phyloP scores from a whole-genome alignment of 2,797 vertebrate genomes.

The Notolepis coatsorum region DNA sequence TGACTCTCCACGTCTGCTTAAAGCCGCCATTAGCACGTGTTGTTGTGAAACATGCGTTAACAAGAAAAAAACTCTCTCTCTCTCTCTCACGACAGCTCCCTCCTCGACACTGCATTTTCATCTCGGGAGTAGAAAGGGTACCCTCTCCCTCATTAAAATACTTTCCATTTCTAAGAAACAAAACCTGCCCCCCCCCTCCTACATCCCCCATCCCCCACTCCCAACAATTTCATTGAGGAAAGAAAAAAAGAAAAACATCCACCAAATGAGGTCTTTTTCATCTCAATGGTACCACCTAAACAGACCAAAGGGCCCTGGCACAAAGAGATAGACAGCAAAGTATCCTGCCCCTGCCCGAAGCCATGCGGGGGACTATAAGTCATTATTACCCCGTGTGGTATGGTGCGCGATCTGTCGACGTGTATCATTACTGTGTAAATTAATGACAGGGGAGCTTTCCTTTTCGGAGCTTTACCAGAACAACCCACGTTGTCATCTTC shows the following conservation, averaged over 20 bases:
- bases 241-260: constrained; percentile 29
- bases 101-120: constrained; percentile 45
- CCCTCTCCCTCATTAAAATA: constrained; percentile 29
- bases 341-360: constrained; percentile 41
- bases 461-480: constrained; percentile 24
- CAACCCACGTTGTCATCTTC: constrained; percentile 27
- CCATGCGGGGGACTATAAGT: constrained; percentile 14
- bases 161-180: constrained; percentile 44
- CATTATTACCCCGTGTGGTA: constrained; percentile 24
- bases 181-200: constrained; percentile 3
- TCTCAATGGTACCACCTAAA: constrained; percentile 13
- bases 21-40: constrained; percentile 62
- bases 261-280: constrained; percentile 2
- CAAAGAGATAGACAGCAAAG: neutral
- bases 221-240: constrained; percentile 7
- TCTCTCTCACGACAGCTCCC: constrained; percentile 47
- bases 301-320: constrained; percentile 19
- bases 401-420: constrained; percentile 47
- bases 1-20: constrained; percentile 50
- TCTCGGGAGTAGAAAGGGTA: constrained; percentile 50
- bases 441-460: constrained; percentile 39
- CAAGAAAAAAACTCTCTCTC: constrained; percentile 16
- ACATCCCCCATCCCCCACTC: too few relatives aligned
- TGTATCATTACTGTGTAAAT: constrained; percentile 38
- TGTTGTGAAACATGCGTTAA: constrained; percentile 63